Conservation (phyloP, 2,888 invertebrate species). For the Heliconius charithonia region DNA sequence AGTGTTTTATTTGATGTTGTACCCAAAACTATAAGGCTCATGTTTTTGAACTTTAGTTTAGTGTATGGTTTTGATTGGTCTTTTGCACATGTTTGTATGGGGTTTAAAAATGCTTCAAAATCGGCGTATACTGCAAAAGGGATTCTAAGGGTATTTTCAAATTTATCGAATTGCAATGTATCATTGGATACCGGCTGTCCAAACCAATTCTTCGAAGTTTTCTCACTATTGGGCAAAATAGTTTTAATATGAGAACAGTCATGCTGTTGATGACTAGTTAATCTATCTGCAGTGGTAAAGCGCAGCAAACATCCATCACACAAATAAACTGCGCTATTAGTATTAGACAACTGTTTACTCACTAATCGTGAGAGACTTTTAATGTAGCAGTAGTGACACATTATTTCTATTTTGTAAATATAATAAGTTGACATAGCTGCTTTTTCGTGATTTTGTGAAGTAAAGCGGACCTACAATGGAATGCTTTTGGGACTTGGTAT, state of each 20-base stretch:
- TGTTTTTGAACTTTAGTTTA: slow-evolving; percentile 7
- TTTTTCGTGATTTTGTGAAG: too few species aligned
- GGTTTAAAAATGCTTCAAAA: slow-evolving; percentile 35
- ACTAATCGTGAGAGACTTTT: too few species aligned
- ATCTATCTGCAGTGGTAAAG: too few species aligned
- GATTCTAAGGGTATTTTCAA: slow-evolving; percentile 10
- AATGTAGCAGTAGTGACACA: too few species aligned
- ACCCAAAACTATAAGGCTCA: slow-evolving; percentile 19
- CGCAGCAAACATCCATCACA: too few species aligned
- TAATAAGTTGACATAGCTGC: too few species aligned
- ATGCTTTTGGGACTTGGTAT: too few species aligned
- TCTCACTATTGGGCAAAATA: slow-evolving; percentile 6
- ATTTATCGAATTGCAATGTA: slow-evolving; percentile 8
- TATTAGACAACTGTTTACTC: too few species aligned
- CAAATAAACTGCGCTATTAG: too few species aligned
- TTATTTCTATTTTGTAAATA: too few species aligned
- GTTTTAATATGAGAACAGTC: slow-evolving; percentile 16
- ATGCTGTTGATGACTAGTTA: slow-evolving; percentile 17
- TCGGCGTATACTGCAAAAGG: slow-evolving; percentile 9
- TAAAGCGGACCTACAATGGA: too few species aligned
- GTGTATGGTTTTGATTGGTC: neutral
- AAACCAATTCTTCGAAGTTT: slow-evolving; percentile 14
- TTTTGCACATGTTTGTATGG: slow-evolving; percentile 21
- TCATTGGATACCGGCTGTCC: slow-evolving; percentile 2
- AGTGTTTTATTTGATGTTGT: slow-evolving; percentile 33